Evolutionary conservation across 2,888 invertebrate species (phyloP), one percentile per base, ranked within the genome.

Genomic region (Heteropelma amictum): DNA sequence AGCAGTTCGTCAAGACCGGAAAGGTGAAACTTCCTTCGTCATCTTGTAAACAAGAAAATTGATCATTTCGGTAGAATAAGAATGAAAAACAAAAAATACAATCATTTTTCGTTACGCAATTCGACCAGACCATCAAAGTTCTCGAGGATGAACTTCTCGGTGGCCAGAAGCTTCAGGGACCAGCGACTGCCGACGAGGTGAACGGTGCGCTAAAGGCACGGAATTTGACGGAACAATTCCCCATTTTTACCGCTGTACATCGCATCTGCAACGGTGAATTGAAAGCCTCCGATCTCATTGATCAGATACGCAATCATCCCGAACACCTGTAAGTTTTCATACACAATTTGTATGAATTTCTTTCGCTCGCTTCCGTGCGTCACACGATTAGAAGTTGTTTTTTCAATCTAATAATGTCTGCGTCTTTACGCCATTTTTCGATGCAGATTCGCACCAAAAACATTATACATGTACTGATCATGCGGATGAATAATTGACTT

Each of bases 151-250:
- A 99, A 90, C 93, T 99, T 93, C 90, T 99, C 58, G 97, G 98
- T 88, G 99, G 99, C 1, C 99, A 99, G 90, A 98, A 98, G 87
- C 92, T 99, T 61, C 99, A 99, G 89, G 99, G 99, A 1, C 99
- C 99, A 6, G 95, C 96, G 86, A 99, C 99, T 8, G 99, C 99
- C 3, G 96, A 95, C 84, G 99, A 99, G 90, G 98, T 99, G 23
- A 95, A 97, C 89, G 93, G 93, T 81, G 98, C 99, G 97, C 91
- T 99, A 75, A 95, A 95, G 86, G 93, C 93, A 83, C 95, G 95
- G 89, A 93, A 93, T 79, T 93, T 96, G 93, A 95, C 95, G 89
- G 95, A 96, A 74, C 98, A 98, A 88, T 99, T 98, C 89, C 99
- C 99, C 0, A 91, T 99, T 64, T 99, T 99, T 90, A 97, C 97